Evolutionary conservation across 2,797 vertebrate genomes (phyloP).

Genomic region (Anguilla marmorata): DNA sequence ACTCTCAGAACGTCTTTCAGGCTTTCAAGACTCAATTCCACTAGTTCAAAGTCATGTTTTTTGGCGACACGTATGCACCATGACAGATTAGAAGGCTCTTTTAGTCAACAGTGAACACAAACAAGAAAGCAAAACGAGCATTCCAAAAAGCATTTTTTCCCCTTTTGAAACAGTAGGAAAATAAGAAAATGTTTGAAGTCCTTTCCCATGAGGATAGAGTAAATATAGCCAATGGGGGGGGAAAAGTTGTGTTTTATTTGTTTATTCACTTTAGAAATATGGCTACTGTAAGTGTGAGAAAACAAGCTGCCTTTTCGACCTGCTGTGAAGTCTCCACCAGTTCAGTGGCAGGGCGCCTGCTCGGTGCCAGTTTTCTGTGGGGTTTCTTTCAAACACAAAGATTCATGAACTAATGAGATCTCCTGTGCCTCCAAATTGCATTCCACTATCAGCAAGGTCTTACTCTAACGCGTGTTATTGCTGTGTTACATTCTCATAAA

Average conservation of each 20-base stretch:
- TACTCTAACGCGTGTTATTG: neutral
- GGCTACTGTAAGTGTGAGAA: neutral
- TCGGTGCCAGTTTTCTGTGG: neutral
- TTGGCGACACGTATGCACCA: slow-evolving; percentile 60
- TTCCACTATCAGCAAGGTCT: neutral
- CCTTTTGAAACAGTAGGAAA: neutral
- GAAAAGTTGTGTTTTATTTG: neutral
- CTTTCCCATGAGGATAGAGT: neutral
- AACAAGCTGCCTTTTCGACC: neutral
- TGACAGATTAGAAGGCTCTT: slow-evolving; percentile 45
- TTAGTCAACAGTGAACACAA: slow-evolving; percentile 49
- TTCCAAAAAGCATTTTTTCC: neutral
- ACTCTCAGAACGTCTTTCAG: slow-evolving; percentile 51
- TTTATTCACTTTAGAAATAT: neutral
- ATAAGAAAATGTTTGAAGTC: neutral
- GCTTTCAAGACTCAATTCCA: slow-evolving; percentile 58
- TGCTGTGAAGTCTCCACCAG: neutral
- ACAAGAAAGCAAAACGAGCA: slow-evolving; percentile 52
- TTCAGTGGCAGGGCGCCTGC: neutral
- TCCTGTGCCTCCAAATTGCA: slow-evolving; percentile 1
- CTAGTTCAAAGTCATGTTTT: slow-evolving; percentile 50
- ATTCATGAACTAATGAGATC: slow-evolving; percentile 15
- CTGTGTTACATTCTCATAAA: neutral
- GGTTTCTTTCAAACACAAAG: neutral
- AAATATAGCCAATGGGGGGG: neutral